Evolutionary conservation across 2,797 vertebrate genomes (phyloP), one percentile per base, ranked within the genome.

Genomic region (Pangasius krempfi): DNA sequence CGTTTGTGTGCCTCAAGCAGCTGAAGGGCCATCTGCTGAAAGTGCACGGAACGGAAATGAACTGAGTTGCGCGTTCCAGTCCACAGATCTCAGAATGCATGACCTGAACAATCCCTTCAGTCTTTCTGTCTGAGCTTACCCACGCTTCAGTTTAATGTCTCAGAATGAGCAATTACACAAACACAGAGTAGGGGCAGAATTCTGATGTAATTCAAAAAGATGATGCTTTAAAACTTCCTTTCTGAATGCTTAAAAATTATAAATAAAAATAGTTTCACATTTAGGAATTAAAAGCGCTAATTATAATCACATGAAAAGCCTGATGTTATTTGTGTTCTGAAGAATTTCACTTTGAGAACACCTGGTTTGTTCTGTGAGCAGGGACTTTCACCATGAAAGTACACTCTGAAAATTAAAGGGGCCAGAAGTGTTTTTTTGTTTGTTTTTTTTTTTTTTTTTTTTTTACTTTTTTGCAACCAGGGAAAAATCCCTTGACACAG

Each of bases 21-120:
- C 89, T 91, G 86, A 92, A 92, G 78, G 81, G 86, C 66, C 91
- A 92, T 89, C 87, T 89, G 75, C 75, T 91, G 33, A 92, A 90
- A 89, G 89, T 78, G 58, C 91, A 90, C n/a, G 89, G 89, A 72
- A 90, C 85, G 56, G 84, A 85, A 72, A 90, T 87, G 88, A 89
- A 89, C 87, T 90, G 73, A 88, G 18, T 37, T 5, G 2, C 78
- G 6, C 44, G n/a, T 84, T 54, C 64, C 83, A 33, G 64, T 30
- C n/a, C 64, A 27, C 16, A 33, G n/a, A 50, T 52, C 60, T 68
- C 44, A 8, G 10, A 4, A 22, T 6, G 83, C 83, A 70, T 25
- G 64, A 84, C 27, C 82, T 33, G 82, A 84, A 12, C 40, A 5
- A 12, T 27, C 40, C 44, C 81, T 81, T 37, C 20, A 58, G 54